These are phyloP conservation scores for Coremacera marginata DNA, from an alignment of 2,888 invertebrate species.

Conservation along the genomic window DNA sequence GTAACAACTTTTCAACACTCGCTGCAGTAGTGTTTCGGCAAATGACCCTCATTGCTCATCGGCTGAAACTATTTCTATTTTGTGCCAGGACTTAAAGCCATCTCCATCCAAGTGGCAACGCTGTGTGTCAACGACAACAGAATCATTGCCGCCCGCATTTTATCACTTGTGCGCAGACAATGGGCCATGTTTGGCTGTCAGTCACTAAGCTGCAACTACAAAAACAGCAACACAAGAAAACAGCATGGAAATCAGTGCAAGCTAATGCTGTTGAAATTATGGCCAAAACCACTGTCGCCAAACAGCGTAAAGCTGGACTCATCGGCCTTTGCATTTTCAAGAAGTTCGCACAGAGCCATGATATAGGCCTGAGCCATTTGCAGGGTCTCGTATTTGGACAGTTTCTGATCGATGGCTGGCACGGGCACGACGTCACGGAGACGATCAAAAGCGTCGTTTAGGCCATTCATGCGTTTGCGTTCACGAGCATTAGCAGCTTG, in stretches of 20 bases:
- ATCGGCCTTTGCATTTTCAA: conserved; percentile 66
- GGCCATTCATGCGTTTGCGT: conserved; percentile 80
- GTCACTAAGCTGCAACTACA: not conserved
- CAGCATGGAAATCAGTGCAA: conserved; percentile 9
- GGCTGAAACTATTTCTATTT: not conserved
- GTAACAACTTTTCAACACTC: conserved; percentile 8
- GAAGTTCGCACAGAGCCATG: conserved; percentile 76
- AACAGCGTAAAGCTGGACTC: conserved; percentile 28
- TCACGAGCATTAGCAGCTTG: conserved; percentile 82
- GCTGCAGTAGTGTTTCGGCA: not conserved
- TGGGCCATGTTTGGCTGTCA: not conserved
- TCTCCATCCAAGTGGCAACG: not conserved
- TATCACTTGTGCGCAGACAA: not conserved
- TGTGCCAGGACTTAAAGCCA: not conserved
- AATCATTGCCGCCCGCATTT: not conserved
- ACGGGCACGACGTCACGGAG: conserved; percentile 80
- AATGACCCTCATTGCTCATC: conserved; percentile 1
- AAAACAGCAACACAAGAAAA: not conserved
- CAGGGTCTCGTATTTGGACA: conserved; percentile 82
- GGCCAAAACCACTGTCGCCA: not conserved
- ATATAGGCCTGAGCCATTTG: conserved; percentile 87
- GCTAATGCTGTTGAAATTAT: not conserved
- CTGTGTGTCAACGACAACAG: not conserved
- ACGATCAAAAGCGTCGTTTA: conserved; percentile 81
- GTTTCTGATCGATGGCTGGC: conserved; percentile 77